Percentiles rank a stretch among this genome's conserved stretches.
Conservation (phyloP, 2,888 invertebrate genomes). For the Stenodema calcarata region DNA sequence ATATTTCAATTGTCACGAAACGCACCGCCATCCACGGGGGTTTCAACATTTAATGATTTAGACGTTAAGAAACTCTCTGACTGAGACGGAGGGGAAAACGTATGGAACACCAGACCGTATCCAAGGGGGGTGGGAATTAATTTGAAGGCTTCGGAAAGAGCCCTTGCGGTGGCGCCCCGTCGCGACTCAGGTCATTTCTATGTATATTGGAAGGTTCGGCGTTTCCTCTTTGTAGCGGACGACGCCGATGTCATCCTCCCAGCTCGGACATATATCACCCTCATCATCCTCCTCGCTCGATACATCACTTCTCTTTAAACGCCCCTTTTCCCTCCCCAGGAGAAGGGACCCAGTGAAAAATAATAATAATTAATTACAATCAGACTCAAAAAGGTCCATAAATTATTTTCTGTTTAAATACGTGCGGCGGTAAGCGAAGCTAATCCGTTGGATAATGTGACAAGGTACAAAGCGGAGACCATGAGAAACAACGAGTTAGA, state of each 20-base stretch:
- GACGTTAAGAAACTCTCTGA: conserved; percentile 38
- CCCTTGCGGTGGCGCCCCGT: conserved; percentile 48
- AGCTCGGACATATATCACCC: conserved; percentile 46
- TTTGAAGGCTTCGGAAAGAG: conserved; percentile 39
- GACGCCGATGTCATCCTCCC: conserved; percentile 46
- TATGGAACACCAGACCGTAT: neutral
- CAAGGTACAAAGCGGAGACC: conserved; percentile 24
- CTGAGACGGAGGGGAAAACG: neutral
- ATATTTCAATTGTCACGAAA: conserved; percentile 49
- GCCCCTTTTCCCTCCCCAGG: neutral
- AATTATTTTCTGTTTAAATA: conserved; percentile 30
- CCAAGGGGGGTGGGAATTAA: conserved; percentile 50
- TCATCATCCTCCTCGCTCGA: conserved; percentile 10
- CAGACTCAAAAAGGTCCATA: conserved; percentile 20
- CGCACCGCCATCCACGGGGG: neutral
- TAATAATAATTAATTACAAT: conserved; percentile 49
- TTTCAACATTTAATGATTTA: conserved; percentile 37
- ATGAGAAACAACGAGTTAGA: neutral
- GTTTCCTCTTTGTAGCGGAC: conserved; percentile 5
- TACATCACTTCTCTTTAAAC: conserved; percentile 43
- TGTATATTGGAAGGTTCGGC: conserved; percentile 50
- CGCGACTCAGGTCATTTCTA: conserved; percentile 51
- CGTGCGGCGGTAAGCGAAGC: conserved; percentile 9
- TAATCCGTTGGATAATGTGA: conserved; percentile 13
- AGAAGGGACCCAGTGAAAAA: conserved; percentile 25